Conservation (phyloP, 2,888 invertebrate species). For the Alloplasta piceator region DNA sequence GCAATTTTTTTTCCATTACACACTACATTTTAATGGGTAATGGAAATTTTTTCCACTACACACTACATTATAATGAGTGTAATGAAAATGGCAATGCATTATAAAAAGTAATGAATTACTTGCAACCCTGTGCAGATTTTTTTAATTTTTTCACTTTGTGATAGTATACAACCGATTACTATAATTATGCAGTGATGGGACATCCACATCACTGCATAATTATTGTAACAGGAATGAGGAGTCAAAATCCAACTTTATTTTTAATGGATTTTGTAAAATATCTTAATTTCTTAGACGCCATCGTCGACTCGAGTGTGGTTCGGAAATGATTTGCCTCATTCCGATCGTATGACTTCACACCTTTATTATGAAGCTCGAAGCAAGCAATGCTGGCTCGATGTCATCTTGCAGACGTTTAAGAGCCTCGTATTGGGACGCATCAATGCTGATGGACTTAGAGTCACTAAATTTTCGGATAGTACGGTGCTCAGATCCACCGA, state of each 20-base stretch:
- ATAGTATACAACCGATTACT: no score
- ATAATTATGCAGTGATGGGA: no score
- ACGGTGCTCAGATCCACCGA: slow-evolving; percentile 9
- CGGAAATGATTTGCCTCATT: not conserved
- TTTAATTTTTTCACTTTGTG: not conserved
- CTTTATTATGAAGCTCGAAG: slow-evolving; percentile 72
- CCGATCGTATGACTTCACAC: slow-evolving; percentile 15
- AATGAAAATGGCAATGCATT: no score
- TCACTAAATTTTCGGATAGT: slow-evolving; percentile 10
- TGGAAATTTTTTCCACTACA: no score
- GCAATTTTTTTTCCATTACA: no score
- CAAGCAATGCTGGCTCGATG: slow-evolving; percentile 86
- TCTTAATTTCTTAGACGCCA: slow-evolving; percentile 2
- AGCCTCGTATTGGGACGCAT: slow-evolving; percentile 84
- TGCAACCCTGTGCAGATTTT: not conserved
- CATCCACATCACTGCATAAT: no score
- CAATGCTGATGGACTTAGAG: slow-evolving; percentile 4
- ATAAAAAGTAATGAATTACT: no score
- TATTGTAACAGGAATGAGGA: no score
- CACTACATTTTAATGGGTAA: no score
- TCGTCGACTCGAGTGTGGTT: slow-evolving; percentile 8
- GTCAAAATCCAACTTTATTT: no score
- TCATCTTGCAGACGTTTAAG: slow-evolving; percentile 87
- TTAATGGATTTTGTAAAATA: no score
- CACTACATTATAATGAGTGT: no score